Conservation (phyloP, 2,113 vertebrate genomes). For the Clinocottus analis region DNA sequence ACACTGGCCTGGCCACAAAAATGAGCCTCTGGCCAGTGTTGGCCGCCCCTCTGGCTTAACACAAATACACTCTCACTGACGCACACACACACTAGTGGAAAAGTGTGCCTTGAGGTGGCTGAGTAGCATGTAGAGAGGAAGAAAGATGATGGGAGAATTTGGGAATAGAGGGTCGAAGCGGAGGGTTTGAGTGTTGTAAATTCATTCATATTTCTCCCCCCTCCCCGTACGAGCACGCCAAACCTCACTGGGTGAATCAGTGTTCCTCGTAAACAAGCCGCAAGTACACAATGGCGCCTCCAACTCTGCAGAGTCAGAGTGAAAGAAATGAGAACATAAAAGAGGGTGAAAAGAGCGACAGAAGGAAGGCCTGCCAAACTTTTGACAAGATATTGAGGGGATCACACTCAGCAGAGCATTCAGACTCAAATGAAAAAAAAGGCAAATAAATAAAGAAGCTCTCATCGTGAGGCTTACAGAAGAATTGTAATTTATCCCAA, state of each 20-base stretch:
- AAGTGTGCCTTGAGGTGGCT: slow-evolving; percentile 68
- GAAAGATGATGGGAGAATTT: slow-evolving; percentile 63
- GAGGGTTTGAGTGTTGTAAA: slow-evolving; percentile 62
- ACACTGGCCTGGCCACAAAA: slow-evolving; percentile 66
- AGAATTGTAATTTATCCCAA: background rate
- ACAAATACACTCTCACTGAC: slow-evolving; percentile 68
- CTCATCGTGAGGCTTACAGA: background rate
- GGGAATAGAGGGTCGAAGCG: slow-evolving; percentile 54
- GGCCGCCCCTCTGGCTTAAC: slow-evolving; percentile 62
- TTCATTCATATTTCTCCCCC: slow-evolving; percentile 77
- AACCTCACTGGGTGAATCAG: slow-evolving; percentile 79
- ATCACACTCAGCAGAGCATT: slow-evolving; percentile 29
- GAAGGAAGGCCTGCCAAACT: slow-evolving; percentile 31
- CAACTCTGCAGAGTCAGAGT: slow-evolving; percentile 54
- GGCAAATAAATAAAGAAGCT: slow-evolving; percentile 1
- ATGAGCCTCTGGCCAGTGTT: slow-evolving; percentile 70
- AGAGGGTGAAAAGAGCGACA: slow-evolving; percentile 18
- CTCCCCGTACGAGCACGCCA: slow-evolving; percentile 53
- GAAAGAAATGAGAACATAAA: slow-evolving; percentile 56
- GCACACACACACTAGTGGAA: slow-evolving; percentile 66
- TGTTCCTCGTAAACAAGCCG: slow-evolving; percentile 79
- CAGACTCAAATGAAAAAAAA: slow-evolving; percentile 19
- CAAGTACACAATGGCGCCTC: slow-evolving; percentile 81
- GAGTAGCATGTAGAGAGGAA: slow-evolving; percentile 51
- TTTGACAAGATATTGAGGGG: slow-evolving; percentile 17